Base-by-base conservation (phyloP, 2,113 vertebrate genomes). In the Caloenas nicobarica region DNA sequence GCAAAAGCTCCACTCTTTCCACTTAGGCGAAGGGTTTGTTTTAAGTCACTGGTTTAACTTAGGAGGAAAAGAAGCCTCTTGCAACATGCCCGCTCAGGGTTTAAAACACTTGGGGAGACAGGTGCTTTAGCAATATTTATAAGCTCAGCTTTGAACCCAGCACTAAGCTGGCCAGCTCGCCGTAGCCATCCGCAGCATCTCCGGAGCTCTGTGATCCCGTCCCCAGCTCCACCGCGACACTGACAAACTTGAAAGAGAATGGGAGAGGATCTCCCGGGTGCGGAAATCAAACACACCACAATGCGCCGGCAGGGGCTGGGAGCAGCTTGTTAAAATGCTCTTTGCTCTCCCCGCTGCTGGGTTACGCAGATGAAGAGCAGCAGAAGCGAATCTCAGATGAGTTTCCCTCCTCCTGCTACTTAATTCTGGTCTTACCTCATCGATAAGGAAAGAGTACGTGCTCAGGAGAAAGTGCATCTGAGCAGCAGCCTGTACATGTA, bases 121-220 rank as follows among this genome's bases (percentile, higher is more conserved):
- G n/a, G 9, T 28, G 17, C 17, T 60, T 36, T 4, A 4, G 7
- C 7, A 62, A n/a, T 18, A 36, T 42, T 33, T 33, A 10, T 24
- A 36, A 64, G 23, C 53, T 48, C 57, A 22, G 23, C 25, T 54
- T 65, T 29, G 46, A 81, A 24, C 7, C 13, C 57, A 86, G 60
- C 42, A 21, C 38, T 11, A 23, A 33, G 24, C 40, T 15, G 42
- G 51, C 42, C 57, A 46, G 44, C 51, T 62, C 4, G 7, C 38
- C 10, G 50, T 2, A 46, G 8, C 0, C 7, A 25, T 10, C 4
- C 2, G 6, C 28, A 31, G 53, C 19, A 0, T 10, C n/a, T 53
- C 11, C 0, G 46, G 54, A 51, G 21, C 60, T 53, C 31, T 16
- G 34, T 12, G 29, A 40, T 50, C n/a, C 68, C 5, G 5, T 4